Evolutionary conservation across 1,140 invertebrate genomes (phyloP), one percentile per base, ranked within the genome.

Genomic region (Drosophila pseudoananassae): DNA sequence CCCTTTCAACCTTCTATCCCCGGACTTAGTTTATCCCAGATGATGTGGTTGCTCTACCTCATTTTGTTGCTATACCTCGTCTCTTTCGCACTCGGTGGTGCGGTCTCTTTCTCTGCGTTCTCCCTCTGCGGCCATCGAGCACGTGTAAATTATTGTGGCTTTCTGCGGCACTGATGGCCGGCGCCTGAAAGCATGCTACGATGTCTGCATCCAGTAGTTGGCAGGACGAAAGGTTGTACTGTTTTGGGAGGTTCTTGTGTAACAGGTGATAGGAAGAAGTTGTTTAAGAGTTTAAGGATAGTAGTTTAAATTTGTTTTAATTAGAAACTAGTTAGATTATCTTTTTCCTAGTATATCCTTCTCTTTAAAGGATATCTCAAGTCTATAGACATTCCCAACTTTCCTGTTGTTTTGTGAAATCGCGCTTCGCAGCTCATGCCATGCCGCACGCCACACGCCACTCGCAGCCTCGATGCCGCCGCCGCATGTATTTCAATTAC

Each of bases 401-500:
- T 50, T 47, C 20, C 9, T 14, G 64, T 40, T 70, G 45, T 58
- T 68, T 38, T 47, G 31, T 33, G 15, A 33, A 8, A 33, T 40
- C 14, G 51, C 45, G 33, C 72, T 73, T 65, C 56, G 61, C 49
- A 25, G 53, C 27, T 58, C 47, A 43, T 43, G 40, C 40, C 25
- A 27, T 36, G 33, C 33, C 7, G 8, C 33, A 36, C 33, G 33
- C 33, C 40, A 43, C 40, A 58, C 36, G 55, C 51, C 52, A 71
- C 73, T 75, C 78, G 70, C 73, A 85, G 72, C 60, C 63, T 66
- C 57, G 45, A 64, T 56, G 64, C 63, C 61, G 36, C 15, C 33
- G 69, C 83, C 78, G 78, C 83, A 87, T 87, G 82, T 87, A 87
- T 87, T 87, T 87, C 83, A 87, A 87, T 87, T 87, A 87, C 82